Percentiles rank a stretch among this genome's conserved stretches.
These are phyloP conservation scores for Prosopocoilus inquinatus DNA, from an alignment of 2,888 invertebrate genomes.

Conservation along the genomic window DNA sequence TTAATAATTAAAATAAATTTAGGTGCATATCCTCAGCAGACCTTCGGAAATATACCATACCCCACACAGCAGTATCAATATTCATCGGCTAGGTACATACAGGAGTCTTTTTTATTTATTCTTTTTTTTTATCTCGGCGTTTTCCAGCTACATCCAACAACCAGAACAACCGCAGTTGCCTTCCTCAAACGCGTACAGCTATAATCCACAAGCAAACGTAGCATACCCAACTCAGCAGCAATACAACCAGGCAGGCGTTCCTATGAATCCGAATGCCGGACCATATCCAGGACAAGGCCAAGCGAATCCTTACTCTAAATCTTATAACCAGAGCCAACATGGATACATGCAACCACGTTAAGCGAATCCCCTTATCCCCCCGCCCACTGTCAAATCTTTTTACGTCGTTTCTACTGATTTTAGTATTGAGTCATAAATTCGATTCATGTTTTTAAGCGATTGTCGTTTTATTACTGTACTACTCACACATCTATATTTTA, in stretches of 20 bases:
- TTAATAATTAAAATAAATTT: too few species aligned
- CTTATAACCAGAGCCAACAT: constrained; percentile 40
- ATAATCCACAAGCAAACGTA: constrained; percentile 37
- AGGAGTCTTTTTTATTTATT: not conserved
- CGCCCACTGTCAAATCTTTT: too few species aligned
- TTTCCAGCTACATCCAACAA: constrained; percentile 15
- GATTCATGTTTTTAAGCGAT: too few species aligned
- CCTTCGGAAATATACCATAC: constrained; percentile 40
- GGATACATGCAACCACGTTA: constrained; percentile 44
- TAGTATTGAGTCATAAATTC: too few species aligned
- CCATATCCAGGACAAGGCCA: constrained; percentile 31
- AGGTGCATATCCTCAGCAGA: constrained; percentile 35
- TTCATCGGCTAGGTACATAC: constrained; percentile 36
- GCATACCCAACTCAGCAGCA: constrained; percentile 39
- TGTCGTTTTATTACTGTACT: too few species aligned
- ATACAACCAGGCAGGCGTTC: constrained; percentile 20
- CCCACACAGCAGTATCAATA: constrained; percentile 40
- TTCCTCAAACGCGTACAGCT: constrained; percentile 40
- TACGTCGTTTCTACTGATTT: too few species aligned
- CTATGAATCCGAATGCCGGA: constrained; percentile 24
- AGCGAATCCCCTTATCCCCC: too few species aligned
- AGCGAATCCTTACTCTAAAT: constrained; percentile 46
- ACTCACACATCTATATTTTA: too few species aligned
- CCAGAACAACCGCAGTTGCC: constrained; percentile 41
- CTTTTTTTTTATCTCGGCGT: not conserved